These are phyloP conservation scores for Rhea pennata DNA, from an alignment of 2,113 vertebrate species.

Conservation along the genomic window DNA sequence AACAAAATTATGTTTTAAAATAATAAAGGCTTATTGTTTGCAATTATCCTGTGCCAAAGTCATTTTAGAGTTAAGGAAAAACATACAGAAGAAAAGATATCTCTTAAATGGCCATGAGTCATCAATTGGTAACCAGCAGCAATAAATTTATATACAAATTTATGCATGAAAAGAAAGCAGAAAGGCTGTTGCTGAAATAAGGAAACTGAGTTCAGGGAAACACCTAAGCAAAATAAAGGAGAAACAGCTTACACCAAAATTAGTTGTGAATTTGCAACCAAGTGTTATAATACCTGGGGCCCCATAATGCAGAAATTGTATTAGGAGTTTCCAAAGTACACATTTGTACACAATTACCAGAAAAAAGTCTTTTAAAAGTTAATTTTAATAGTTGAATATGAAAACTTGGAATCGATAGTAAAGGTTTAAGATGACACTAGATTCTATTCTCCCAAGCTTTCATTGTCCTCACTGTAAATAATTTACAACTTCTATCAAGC, in stretches of 20 bases:
- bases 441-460: constrained; percentile 35
- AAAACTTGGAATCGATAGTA: background rate
- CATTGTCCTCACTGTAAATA: constrained; percentile 3
- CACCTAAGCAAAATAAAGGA: background rate
- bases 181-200: background rate
- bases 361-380: background rate
- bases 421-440: background rate
- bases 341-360: background rate
- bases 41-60: background rate
- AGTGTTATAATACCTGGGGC: background rate
- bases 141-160: background rate
- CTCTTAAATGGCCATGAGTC: background rate
- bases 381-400: background rate
- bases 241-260: background rate
- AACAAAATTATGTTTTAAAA: background rate
- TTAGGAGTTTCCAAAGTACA: background rate
- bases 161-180: background rate
- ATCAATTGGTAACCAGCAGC: background rate
- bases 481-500: constrained; percentile 3
- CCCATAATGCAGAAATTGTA: background rate
- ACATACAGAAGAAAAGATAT: background rate
- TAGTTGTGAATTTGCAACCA: background rate
- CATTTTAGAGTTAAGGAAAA: background rate
- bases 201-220: background rate
- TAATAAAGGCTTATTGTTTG: background rate